phyloP scores from a whole-genome alignment of 1,140 invertebrate genomes.

The Portunus trituberculatus region DNA sequence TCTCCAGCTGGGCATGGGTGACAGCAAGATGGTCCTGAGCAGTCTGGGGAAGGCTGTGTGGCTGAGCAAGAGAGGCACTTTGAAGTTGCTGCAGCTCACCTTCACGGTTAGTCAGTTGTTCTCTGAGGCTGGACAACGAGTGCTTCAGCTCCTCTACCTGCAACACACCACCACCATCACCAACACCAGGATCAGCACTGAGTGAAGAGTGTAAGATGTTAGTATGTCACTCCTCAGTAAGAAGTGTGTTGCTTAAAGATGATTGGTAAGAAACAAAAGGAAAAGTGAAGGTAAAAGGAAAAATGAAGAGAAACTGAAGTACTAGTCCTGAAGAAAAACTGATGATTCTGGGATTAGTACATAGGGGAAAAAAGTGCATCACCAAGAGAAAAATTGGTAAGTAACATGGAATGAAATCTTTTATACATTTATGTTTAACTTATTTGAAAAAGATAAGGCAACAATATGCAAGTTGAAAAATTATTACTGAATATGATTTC shows the following conservation, averaged over 20 bases:
- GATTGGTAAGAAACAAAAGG: too few species aligned
- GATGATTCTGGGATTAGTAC: too few species aligned
- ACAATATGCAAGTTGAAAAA: too few species aligned
- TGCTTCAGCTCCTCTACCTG: slow-evolving; percentile 54
- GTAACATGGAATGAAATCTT: too few species aligned
- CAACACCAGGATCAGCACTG: background rate
- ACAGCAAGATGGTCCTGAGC: slow-evolving; percentile 29
- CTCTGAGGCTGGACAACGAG: slow-evolving; percentile 15
- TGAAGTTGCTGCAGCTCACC: slow-evolving; percentile 55
- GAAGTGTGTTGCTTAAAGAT: background rate
- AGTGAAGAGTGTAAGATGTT: background rate
- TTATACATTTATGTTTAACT: too few species aligned
- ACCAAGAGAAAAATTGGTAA: too few species aligned
- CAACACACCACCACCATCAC: background rate
- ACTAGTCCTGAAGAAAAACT: too few species aligned
- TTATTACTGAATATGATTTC: too few species aligned
- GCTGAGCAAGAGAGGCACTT: slow-evolving; percentile 15
- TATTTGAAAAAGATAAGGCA: too few species aligned
- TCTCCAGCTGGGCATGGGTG: background rate
- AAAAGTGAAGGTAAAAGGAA: background rate
- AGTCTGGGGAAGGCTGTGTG: slow-evolving; percentile 48
- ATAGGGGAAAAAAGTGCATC: too few species aligned
- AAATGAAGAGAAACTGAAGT: too few species aligned
- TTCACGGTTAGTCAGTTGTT: slow-evolving; percentile 45
- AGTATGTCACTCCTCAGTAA: background rate